A percentile compares a stretch with the other conserved stretches of the same genome.
These are phyloP conservation scores for Pelobates fuscus DNA, from an alignment of 2,113 vertebrate genomes.

Conservation along the genomic window DNA sequence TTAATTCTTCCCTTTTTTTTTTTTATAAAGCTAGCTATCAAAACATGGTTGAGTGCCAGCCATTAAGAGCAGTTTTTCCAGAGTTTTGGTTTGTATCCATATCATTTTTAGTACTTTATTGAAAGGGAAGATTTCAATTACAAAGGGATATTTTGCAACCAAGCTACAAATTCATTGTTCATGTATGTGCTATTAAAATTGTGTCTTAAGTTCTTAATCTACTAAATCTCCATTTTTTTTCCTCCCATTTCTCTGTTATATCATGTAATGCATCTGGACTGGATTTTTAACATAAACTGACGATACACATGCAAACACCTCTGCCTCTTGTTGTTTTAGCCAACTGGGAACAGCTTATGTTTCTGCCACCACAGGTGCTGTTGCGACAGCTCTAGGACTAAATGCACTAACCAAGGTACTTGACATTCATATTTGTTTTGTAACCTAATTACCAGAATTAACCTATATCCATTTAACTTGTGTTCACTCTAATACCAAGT, in stretches of 20 bases:
- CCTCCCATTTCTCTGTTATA: conserved; percentile 2
- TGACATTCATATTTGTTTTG: background rate
- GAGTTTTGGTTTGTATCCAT: too few species aligned
- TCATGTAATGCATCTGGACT: background rate
- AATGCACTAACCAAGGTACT: conserved; percentile 94
- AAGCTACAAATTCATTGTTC: too few species aligned
- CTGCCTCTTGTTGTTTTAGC: conserved; percentile 72
- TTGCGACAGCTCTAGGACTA: conserved; percentile 92
- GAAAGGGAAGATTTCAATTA: too few species aligned
- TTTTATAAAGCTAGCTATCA: too few species aligned
- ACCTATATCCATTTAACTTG: conserved; percentile 27
- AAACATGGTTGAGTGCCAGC: too few species aligned
- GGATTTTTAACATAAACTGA: conserved; percentile 7
- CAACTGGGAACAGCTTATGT: conserved; percentile 94
- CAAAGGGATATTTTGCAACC: too few species aligned
- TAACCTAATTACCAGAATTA: conserved; percentile 6
- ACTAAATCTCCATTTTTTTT: conserved; percentile 19
- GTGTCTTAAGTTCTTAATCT: too few species aligned
- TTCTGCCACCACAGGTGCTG: conserved; percentile 94
- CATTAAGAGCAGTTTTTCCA: too few species aligned
- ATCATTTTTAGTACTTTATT: too few species aligned
- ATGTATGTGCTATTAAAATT: too few species aligned
- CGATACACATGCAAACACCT: conserved; percentile 36
- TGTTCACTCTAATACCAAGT: background rate
- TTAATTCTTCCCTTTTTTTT: too few species aligned